Base-by-base conservation (phyloP, 2,113 vertebrate species). In the Riparia riparia region DNA sequence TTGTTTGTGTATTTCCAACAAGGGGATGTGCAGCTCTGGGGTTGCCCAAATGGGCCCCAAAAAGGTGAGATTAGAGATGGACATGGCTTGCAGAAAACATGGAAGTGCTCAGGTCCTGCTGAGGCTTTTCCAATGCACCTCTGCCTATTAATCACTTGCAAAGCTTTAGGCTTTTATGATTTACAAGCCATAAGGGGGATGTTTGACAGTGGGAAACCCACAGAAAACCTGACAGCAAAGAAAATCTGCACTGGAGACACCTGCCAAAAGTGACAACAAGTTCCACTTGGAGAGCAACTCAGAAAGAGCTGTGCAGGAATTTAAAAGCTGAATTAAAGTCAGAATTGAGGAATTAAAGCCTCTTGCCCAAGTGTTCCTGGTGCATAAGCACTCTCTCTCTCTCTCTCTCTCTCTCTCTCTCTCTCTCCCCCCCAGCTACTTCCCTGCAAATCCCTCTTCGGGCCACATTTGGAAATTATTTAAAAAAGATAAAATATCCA, bases 391-490 rank as follows among this genome's bases (percentile, higher is more conserved):
- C 61, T 53, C 44, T 83, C 78, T 21, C 45, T 17, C 44, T 63
- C 42, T 24, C 22, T 26, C 39, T 49, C 44, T 26, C 72, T 69
- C 64, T n/a, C 9, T 10, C 39, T 49, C 44, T 26, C 72, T 69
- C 64, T n/a, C 37, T 21, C 44, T 26, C 72, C 65, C 64, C 31
- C 77, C 37, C 71, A 86, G 54, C 47, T 57, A 4, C 17, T 20
- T 72, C 71, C 64, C 77, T 82, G 45, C 34, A 61, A 93, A n/a
- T 26, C 77, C 42, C 88, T 96, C 91, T 92, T 84, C 1, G 9
- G 92, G 94, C 85, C 96, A 98, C 97, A 98, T 98, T 97, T 98
- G 98, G 98, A 97, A 98, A 97, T 96, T 94, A 98, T 97, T 98
- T 93, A 11, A 95, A 93, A 91, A 94, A 97, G 96, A 96, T 84